Base-by-base conservation (phyloP, 2,113 vertebrate species). In the Toxotes chatareus region DNA sequence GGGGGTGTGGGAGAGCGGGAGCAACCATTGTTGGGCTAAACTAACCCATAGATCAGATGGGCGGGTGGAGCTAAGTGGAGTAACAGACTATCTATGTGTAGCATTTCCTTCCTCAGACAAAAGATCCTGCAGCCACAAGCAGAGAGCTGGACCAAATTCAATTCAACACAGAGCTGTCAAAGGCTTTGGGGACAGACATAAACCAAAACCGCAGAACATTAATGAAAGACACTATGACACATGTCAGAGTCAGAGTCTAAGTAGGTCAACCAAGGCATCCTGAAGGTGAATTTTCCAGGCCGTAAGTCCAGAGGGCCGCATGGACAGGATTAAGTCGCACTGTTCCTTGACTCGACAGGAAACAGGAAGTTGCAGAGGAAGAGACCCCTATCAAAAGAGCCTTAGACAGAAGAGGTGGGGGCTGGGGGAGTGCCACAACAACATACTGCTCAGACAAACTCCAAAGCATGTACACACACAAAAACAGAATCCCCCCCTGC, bases 291-390 rank as follows among this genome's bases (percentile, higher is more conserved):
- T 19, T 49, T 51, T 9, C 1, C 76, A 36, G 65, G 67, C 23
- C 57, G 19, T 12, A 10, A 49, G 21, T 67, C 70, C 59, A 62
- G 17, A 56, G 40, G 49, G 32, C 51, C 38, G 67, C 1, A 9
- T 10, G 63, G 64, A 76, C 53, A 47, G 60, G 65, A 73, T 86
- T 86, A 70, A 89, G 60, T 68, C 59, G 6, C 44, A 0, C 70
- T 31, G 68, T 31, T 32, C 47, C 71, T 76, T 60, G 69, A 68
- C 85, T 85, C 36, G 27, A 88, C 89, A 92, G 91, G 90, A 93
- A 91, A 92, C 80, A 77, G 93, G 93, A 93, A 92, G 90, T 86
- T 53, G 82, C 89, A 88, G 74, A 86, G 90, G 89, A 91, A 92
- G 82, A 74, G 78, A 86, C 79, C 66, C 73, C 79, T 76, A 89